phyloP scores from a whole-genome alignment of 2,113 vertebrate species.

The Hippoglossus stenolepis region DNA sequence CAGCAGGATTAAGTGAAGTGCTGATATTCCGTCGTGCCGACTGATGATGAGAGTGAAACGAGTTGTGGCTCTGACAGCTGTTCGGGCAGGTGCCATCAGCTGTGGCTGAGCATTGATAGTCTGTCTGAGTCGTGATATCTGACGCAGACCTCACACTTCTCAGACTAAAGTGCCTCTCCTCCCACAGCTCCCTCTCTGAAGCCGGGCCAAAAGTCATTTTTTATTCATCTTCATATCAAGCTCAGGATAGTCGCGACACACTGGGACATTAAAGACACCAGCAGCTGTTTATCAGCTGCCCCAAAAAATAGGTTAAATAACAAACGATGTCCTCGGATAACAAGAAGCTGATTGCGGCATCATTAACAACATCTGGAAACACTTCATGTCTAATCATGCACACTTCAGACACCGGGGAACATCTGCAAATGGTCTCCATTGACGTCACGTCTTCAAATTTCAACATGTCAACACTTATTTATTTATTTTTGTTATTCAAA shows the following conservation, averaged over 20 bases:
- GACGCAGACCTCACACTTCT: slow-evolving; percentile 36
- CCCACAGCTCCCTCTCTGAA: slow-evolving; percentile 11
- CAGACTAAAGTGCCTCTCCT: slow-evolving; percentile 19
- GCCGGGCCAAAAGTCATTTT: slow-evolving; percentile 6
- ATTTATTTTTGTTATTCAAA: no score
- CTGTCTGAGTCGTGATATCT: slow-evolving; percentile 27
- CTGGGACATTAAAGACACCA: neutral
- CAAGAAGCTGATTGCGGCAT: neutral
- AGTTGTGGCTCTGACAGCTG: slow-evolving; percentile 37
- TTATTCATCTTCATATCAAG: neutral
- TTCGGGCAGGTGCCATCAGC: slow-evolving; percentile 45
- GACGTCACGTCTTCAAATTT: no score
- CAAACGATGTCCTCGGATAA: neutral
- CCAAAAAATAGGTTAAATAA: neutral
- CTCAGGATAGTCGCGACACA: neutral
- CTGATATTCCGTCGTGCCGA: neutral
- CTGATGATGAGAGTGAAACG: slow-evolving; percentile 17
- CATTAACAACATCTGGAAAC: neutral
- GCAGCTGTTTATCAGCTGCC: neutral
- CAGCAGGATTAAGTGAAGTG: slow-evolving; percentile 5
- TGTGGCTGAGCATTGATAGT: slow-evolving; percentile 28
- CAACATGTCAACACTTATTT: no score
- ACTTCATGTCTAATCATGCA: neutral
- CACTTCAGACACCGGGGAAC: neutral
- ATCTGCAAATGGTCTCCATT: no score